phyloP scores from a whole-genome alignment of 2,797 vertebrate species.

The Lepilemur ruficaudatus region DNA sequence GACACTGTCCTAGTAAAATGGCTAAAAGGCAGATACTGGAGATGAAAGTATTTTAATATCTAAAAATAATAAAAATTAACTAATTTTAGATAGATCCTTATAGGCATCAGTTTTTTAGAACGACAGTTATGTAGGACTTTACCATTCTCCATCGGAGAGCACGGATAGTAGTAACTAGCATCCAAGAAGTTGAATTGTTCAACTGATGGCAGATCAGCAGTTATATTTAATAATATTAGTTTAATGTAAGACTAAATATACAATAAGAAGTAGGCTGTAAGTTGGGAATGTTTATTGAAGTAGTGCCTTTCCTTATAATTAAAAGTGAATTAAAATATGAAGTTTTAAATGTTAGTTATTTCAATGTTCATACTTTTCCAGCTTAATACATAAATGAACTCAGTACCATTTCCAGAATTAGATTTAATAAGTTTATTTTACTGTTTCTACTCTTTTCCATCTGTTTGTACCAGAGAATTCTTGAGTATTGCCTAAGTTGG shows the following conservation, averaged over 20 bases:
- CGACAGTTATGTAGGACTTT: not conserved
- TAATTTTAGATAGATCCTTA: not conserved
- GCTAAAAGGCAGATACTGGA: not conserved
- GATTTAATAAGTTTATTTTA: conserved; percentile 1
- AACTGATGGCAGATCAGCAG: not conserved
- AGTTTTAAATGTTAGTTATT: conserved; percentile 9
- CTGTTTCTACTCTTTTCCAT: not conserved
- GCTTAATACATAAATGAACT: not conserved
- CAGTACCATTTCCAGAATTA: conserved; percentile 5
- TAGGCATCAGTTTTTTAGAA: not conserved
- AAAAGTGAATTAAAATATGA: not conserved
- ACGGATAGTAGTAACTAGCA: not conserved
- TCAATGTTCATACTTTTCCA: not conserved
- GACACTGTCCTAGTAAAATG: not conserved
- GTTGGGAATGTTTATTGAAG: not conserved
- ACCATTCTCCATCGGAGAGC: not conserved
- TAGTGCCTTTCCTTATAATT: not conserved
- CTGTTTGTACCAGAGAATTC: not conserved
- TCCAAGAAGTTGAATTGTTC: not conserved
- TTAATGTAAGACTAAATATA: not conserved
- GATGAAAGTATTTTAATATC: conserved; percentile 10
- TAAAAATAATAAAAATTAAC: conserved; percentile 16
- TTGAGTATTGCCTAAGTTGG: not conserved
- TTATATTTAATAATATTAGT: not conserved
- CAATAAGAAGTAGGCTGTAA: not conserved